Percentiles rank a stretch among this genome's conserved stretches.
Conservation (phyloP, 2,113 vertebrate species). For the Setophaga kirtlandii region DNA sequence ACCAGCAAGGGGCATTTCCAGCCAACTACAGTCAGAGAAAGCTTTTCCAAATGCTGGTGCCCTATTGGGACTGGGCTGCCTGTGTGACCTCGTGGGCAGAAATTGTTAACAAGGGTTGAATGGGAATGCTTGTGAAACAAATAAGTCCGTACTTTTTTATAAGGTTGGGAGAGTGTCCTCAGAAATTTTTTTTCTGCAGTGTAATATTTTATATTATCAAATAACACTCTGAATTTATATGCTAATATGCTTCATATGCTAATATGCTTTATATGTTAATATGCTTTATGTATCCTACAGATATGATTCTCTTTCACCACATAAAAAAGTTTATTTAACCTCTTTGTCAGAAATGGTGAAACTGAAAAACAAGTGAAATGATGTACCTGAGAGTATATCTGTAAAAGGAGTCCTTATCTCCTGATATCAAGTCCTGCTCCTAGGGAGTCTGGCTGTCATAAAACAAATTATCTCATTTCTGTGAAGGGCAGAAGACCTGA, state of each 20-base stretch:
- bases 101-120: neutral
- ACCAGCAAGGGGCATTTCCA: neutral
- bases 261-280: neutral
- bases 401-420: neutral
- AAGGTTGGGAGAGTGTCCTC: neutral
- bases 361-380: neutral
- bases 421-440: neutral
- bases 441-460: neutral
- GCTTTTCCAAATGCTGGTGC: neutral
- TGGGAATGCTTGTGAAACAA: neutral
- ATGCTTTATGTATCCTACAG: neutral
- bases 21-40: neutral
- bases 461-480: neutral
- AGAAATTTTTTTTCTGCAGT: neutral
- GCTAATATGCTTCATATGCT: neutral
- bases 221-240: neutral
- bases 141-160: neutral
- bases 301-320: neutral
- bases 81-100: rapidly evolving
- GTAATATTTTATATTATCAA: neutral
- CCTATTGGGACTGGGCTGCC: neutral
- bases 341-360: neutral
- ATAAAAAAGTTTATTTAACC: neutral
- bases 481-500: neutral
- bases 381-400: neutral